Evolutionary conservation across 2,888 invertebrate species (phyloP).

Genomic region (Torymus texanus): DNA sequence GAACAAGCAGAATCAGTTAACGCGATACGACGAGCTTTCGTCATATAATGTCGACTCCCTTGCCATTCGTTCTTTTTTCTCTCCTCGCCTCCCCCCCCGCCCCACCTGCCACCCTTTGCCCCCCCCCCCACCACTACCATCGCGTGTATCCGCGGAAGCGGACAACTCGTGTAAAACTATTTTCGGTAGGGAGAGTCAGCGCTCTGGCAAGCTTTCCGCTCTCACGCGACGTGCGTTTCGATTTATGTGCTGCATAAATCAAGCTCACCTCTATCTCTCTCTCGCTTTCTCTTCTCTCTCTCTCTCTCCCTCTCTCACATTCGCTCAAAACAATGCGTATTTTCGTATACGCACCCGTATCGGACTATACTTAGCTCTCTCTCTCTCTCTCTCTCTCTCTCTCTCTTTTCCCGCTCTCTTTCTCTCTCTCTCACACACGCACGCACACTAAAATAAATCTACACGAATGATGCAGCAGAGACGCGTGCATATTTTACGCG

Average conservation of each 20-base stretch:
- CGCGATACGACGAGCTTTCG: conserved; percentile 60
- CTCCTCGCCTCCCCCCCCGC: conserved; percentile 54
- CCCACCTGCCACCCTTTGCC: neutral
- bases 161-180: conserved; percentile 65
- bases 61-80: conserved; percentile 36
- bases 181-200: conserved; percentile 63
- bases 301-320: conserved; percentile 5
- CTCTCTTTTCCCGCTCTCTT: neutral
- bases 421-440: too few species aligned
- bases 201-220: conserved; percentile 65
- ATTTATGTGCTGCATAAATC: conserved; percentile 68
- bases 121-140: neutral
- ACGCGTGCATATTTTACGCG: conserved; percentile 22
- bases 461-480: conserved; percentile 35
- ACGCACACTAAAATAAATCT: conserved; percentile 53
- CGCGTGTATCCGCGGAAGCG: conserved; percentile 32
- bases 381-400: too few species aligned
- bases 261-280: conserved; percentile 55
- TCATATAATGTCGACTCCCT: conserved; percentile 60
- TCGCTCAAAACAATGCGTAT: conserved; percentile 64
- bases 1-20: conserved; percentile 41
- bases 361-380: conserved; percentile 42
- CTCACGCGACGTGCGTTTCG: conserved; percentile 61
- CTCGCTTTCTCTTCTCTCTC: neutral
- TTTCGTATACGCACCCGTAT: conserved; percentile 56